Evolutionary conservation across 2,888 invertebrate genomes (phyloP).

Genomic region (Stenodera caucasica): DNA sequence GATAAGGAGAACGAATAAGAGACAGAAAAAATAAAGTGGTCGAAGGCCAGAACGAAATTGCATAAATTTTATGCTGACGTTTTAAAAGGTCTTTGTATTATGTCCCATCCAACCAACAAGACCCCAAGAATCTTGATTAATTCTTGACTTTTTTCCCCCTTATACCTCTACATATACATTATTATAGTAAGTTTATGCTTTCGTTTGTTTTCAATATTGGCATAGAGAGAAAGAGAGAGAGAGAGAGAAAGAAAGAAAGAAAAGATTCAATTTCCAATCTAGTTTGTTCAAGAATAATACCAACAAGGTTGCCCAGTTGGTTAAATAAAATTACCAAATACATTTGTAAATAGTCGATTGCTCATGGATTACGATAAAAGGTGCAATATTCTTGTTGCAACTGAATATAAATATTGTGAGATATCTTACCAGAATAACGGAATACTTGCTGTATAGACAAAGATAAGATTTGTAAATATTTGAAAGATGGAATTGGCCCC

Average conservation of each 20-base stretch:
- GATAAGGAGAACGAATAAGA: neutral
- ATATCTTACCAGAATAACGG: slow-evolving; percentile 23
- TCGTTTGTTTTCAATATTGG: neutral
- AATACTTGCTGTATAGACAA: neutral
- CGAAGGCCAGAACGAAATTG: slow-evolving; percentile 18
- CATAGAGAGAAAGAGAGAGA: too few species aligned
- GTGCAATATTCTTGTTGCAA: slow-evolving; percentile 28
- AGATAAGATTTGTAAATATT: slow-evolving; percentile 22
- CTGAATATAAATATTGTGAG: slow-evolving; percentile 17
- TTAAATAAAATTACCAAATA: slow-evolving; percentile 24
- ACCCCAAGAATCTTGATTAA: neutral
- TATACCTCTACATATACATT: too few species aligned
- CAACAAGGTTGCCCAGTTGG: slow-evolving; percentile 3
- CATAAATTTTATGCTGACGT: slow-evolving; percentile 15
- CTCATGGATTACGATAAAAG: slow-evolving; percentile 25
- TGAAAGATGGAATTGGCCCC: neutral
- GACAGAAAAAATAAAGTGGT: slow-evolving; percentile 3
- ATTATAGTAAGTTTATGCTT: neutral
- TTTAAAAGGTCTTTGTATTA: slow-evolving; percentile 15
- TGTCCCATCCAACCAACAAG: neutral
- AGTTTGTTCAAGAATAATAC: neutral
- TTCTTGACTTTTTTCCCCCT: neutral
- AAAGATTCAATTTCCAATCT: neutral
- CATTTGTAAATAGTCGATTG: slow-evolving; percentile 28
- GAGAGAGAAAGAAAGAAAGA: too few species aligned